phyloP scores from a whole-genome alignment of 2,797 vertebrate species.

The Atherinosoma microstoma region DNA sequence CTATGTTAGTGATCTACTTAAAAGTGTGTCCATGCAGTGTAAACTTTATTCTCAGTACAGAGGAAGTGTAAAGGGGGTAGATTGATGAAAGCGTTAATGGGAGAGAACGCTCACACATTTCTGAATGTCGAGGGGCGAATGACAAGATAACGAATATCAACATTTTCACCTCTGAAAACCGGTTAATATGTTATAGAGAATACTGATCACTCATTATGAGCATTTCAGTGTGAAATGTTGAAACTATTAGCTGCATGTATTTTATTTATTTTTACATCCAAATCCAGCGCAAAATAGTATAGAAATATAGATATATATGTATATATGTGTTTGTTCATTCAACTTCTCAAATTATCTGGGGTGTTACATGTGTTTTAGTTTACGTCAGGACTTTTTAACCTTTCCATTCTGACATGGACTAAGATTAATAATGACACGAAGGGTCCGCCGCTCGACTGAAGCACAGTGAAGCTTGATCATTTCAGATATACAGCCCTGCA shows the following conservation, averaged over 20 bases:
- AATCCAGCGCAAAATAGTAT: neutral
- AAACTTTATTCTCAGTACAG: slow-evolving; percentile 43
- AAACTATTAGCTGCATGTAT: neutral
- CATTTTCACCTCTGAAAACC: slow-evolving; percentile 44
- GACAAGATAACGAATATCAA: slow-evolving; percentile 54
- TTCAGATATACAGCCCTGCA: slow-evolving; percentile 50
- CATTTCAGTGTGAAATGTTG: neutral
- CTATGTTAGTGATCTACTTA: too few species aligned
- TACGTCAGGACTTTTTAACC: neutral
- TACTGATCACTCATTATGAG: neutral
- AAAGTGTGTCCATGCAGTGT: slow-evolving; percentile 19
- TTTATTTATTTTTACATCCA: too few species aligned
- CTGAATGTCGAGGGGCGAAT: slow-evolving; percentile 41
- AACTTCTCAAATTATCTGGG: neutral
- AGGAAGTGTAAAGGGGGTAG: neutral
- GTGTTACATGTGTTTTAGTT: neutral
- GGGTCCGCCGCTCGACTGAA: slow-evolving; percentile 17
- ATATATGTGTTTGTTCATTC: neutral
- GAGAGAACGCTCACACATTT: slow-evolving; percentile 39
- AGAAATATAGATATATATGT: too few species aligned
- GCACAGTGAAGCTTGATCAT: slow-evolving; percentile 35
- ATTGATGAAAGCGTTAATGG: slow-evolving; percentile 28
- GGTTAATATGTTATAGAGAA: neutral
- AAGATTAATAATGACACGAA: slow-evolving; percentile 29
- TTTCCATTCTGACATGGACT: slow-evolving; percentile 16